phyloP scores from a whole-genome alignment of 2,888 invertebrate genomes.

The Autographa gamma region DNA sequence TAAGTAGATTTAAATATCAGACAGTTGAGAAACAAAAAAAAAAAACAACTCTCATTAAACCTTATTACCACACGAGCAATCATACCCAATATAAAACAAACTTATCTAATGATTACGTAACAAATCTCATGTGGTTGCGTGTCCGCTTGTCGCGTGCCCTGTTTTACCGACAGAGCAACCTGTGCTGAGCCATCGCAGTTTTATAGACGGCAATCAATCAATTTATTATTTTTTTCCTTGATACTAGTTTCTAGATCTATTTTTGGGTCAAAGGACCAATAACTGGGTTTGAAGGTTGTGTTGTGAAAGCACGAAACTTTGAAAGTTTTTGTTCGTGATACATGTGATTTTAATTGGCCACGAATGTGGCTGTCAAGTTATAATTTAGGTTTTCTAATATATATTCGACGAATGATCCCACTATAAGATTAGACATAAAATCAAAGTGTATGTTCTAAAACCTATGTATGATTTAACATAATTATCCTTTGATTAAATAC shows the following conservation, averaged over 20 bases:
- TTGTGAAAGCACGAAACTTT: neutral
- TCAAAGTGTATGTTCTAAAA: too few relatives aligned
- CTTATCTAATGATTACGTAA: slow-evolving; percentile 53
- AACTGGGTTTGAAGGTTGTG: slow-evolving; percentile 12
- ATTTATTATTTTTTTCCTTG: slow-evolving; percentile 40
- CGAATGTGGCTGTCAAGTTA: neutral
- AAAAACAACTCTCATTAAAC: slow-evolving; percentile 6
- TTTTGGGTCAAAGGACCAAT: slow-evolving; percentile 21
- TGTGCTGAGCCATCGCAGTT: slow-evolving; percentile 26
- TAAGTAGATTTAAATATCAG: too few relatives aligned
- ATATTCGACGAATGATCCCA: too few relatives aligned
- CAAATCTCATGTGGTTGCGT: slow-evolving; percentile 47
- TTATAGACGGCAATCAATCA: slow-evolving; percentile 59
- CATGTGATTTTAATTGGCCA: slow-evolving; percentile 1
- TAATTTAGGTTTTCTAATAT: neutral
- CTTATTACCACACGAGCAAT: slow-evolving; percentile 31
- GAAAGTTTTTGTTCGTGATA: slow-evolving; percentile 3
- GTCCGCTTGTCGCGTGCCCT: slow-evolving; percentile 43
- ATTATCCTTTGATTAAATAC: too few relatives aligned
- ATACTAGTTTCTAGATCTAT: slow-evolving; percentile 28
- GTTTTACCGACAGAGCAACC: slow-evolving; percentile 54
- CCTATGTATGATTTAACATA: too few relatives aligned
- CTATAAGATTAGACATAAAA: too few relatives aligned
- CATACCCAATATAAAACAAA: slow-evolving; percentile 26
- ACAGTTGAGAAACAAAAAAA: too few relatives aligned